A percentile compares a stretch with the other conserved stretches of the same genome.
Evolutionary conservation across 2,888 invertebrate species (phyloP).

Genomic region (Tenthredo distinguenda): DNA sequence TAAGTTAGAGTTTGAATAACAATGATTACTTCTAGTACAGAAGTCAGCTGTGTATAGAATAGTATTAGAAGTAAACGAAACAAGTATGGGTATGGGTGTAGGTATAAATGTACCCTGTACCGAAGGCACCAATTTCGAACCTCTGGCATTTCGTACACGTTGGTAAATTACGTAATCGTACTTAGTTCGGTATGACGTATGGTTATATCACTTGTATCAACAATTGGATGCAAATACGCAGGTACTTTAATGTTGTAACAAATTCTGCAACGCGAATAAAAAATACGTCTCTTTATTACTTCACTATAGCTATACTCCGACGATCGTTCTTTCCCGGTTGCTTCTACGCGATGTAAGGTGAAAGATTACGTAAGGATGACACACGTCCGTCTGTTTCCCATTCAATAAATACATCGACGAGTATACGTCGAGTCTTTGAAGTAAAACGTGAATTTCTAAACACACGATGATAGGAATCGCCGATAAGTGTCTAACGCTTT

Average conservation of each 20-base stretch:
- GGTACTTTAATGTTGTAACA: background rate
- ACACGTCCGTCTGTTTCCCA: background rate
- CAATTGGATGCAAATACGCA: conserved; percentile 22
- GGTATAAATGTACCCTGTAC: background rate
- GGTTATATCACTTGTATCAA: conserved; percentile 39
- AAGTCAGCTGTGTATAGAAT: background rate
- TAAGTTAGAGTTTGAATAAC: conserved; percentile 26
- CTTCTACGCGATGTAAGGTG: background rate
- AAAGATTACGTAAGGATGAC: background rate
- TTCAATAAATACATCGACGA: background rate
- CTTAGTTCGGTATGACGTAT: background rate
- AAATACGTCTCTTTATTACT: background rate
- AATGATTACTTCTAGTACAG: conserved; percentile 19
- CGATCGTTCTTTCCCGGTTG: background rate
- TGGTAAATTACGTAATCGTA: conserved; percentile 6
- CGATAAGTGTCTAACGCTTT: no score
- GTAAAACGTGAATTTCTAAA: no score
- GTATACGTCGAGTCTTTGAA: no score
- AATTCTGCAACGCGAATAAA: conserved; percentile 7
- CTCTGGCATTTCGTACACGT: conserved; percentile 16
- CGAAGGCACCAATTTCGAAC: background rate
- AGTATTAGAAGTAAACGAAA: conserved; percentile 8
- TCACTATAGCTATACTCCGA: background rate
- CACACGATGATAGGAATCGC: no score
- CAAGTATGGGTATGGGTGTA: background rate